These are phyloP conservation scores for Plutella xylostella DNA, from an alignment of 2,888 invertebrate genomes.

Conservation along the genomic window DNA sequence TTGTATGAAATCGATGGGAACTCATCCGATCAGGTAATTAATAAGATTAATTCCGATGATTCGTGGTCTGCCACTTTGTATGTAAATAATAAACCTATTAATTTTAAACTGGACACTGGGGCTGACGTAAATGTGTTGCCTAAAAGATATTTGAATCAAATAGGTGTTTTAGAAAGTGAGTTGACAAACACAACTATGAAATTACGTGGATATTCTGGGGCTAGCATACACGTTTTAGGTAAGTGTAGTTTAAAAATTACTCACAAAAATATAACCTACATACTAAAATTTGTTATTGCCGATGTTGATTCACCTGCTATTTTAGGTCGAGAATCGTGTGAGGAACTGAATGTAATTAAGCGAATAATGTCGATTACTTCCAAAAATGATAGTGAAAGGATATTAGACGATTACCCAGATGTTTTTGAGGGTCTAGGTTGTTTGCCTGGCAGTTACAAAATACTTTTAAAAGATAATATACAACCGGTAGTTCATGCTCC, in stretches of 20 bases:
- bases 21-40: slow-evolving; percentile 1
- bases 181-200: not conserved
- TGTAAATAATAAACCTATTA: not conserved
- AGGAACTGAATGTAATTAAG: slow-evolving; percentile 17
- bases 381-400: not conserved
- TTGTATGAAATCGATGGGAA: not conserved
- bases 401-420: slow-evolving; percentile 13
- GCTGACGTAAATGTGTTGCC: not conserved
- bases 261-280: not conserved
- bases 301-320: not conserved
- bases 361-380: slow-evolving; percentile 7
- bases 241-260: not conserved
- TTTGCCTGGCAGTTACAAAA: slow-evolving; percentile 14
- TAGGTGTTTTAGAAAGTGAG: not conserved
- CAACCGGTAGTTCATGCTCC: slow-evolving; percentile 19
- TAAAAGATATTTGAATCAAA: not conserved
- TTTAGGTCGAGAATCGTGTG: slow-evolving; percentile 11
- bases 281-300: not conserved
- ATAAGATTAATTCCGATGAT: not conserved
- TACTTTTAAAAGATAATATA: slow-evolving; percentile 9
- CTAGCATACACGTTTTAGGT: not conserved
- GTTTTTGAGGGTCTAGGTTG: slow-evolving; percentile 14
- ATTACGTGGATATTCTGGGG: not conserved
- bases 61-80: not conserved
- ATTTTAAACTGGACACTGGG: not conserved